Conservation (phyloP, 2,888 invertebrate species). For the Trissolcus brochymenae region DNA sequence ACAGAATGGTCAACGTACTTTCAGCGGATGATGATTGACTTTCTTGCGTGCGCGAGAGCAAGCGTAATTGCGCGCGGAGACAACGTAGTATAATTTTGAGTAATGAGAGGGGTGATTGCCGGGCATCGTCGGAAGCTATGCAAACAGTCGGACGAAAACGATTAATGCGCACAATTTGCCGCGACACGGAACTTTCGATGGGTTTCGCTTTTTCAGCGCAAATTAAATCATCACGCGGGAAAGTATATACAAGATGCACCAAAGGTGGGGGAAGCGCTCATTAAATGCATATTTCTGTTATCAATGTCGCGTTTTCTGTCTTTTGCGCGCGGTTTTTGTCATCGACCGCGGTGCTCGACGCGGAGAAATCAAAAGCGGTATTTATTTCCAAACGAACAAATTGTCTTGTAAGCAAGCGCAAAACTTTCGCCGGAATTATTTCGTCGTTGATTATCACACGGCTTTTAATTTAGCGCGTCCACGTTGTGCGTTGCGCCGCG, state of each 20-base stretch:
- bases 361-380: background rate
- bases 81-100: background rate
- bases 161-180: conserved; percentile 22
- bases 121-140: background rate
- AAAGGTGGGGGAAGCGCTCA: background rate
- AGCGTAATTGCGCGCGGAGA: background rate
- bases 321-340: background rate
- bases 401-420: background rate
- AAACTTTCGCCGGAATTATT: conserved; percentile 15
- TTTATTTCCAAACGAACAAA: background rate
- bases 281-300: background rate
- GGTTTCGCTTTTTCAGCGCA: conserved; percentile 15
- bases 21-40: background rate
- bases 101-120: background rate
- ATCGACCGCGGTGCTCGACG: background rate
- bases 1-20: background rate
- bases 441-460: conserved; percentile 22
- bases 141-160: background rate
- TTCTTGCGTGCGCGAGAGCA: conserved; percentile 1
- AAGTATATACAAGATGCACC: conserved; percentile 56
- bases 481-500: conserved; percentile 8
- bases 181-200: conserved; percentile 20
- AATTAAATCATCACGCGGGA: conserved; percentile 49
- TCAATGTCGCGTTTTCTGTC: background rate
- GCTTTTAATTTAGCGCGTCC: conserved; percentile 20